Conservation (phyloP, 2,797 vertebrate genomes). For the Hephaestus fuliginosus region DNA sequence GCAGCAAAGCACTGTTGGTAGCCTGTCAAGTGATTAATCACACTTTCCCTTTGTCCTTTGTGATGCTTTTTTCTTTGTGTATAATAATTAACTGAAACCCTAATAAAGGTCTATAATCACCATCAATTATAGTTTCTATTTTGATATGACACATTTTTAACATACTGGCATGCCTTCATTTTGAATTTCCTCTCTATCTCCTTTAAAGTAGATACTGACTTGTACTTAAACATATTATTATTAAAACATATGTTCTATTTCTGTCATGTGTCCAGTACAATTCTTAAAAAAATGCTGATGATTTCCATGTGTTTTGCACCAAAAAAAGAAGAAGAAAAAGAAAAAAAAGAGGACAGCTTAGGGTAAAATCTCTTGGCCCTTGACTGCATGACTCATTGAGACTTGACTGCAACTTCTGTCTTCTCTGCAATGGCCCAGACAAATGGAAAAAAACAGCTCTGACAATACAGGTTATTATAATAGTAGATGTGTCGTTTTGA, state of each 20-base stretch:
- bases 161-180: neutral
- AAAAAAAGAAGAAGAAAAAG: neutral
- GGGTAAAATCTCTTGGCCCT: conserved; percentile 45
- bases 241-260: neutral
- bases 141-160: too few species aligned
- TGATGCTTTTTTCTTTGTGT: neutral
- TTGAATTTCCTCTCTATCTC: neutral
- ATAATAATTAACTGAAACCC: neutral
- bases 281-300: conserved; percentile 17
- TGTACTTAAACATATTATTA: conserved; percentile 3
- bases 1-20: neutral
- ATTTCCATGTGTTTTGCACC: conserved; percentile 37
- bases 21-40: conserved; percentile 28
- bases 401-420: conserved; percentile 43
- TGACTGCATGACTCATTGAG: conserved; percentile 55
- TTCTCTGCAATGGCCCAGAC: conserved; percentile 15
- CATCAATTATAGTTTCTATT: neutral
- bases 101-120: neutral
- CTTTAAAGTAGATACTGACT: neutral
- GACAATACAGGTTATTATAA: neutral
- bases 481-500: neutral
- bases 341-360: conserved; percentile 9
- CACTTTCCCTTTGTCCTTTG: conserved; percentile 20
- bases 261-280: conserved; percentile 18
- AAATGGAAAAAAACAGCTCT: neutral